Percentiles rank a stretch among this genome's conserved stretches.
Evolutionary conservation across 2,113 vertebrate genomes (phyloP).

Genomic region (Orientallactaga bullata): DNA sequence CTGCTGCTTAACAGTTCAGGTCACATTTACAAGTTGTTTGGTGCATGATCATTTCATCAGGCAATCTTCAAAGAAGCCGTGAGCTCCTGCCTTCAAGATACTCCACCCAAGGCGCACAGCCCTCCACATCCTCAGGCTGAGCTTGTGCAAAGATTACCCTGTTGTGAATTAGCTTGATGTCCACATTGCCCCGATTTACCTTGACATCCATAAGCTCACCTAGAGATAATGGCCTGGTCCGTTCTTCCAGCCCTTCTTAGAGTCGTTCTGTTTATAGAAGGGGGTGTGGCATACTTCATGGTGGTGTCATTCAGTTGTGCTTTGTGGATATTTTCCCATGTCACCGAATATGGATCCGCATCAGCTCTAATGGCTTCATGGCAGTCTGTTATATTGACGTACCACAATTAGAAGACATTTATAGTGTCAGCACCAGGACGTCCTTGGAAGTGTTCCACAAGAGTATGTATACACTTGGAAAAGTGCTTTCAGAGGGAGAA

Average conservation of each 20-base stretch:
- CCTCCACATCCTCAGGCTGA: too few relatives aligned
- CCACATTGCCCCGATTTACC: too few relatives aligned
- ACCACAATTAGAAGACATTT: conserved; percentile 40
- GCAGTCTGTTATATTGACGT: conserved; percentile 46
- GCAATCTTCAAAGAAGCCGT: too few relatives aligned
- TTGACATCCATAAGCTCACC: too few relatives aligned
- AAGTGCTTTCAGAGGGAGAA: background rate
- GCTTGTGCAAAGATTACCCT: too few relatives aligned
- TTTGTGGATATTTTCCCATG: conserved; percentile 42
- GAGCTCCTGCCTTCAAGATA: too few relatives aligned
- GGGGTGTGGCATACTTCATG: background rate
- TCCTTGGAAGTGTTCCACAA: conserved; percentile 7
- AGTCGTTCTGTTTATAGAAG: conserved; percentile 37
- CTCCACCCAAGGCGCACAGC: too few relatives aligned
- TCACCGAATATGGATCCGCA: conserved; percentile 35
- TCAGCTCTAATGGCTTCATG: conserved; percentile 43
- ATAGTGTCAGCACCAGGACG: conserved; percentile 27
- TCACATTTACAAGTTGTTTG: too few relatives aligned
- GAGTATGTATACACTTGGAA: background rate
- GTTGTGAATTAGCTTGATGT: too few relatives aligned
- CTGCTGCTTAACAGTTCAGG: too few relatives aligned
- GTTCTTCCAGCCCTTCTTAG: too few relatives aligned
- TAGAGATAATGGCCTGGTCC: background rate
- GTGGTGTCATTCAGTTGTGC: conserved; percentile 19
- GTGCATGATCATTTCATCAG: too few relatives aligned